phyloP scores from a whole-genome alignment of 2,113 vertebrate genomes.

The Rhea pennata region DNA sequence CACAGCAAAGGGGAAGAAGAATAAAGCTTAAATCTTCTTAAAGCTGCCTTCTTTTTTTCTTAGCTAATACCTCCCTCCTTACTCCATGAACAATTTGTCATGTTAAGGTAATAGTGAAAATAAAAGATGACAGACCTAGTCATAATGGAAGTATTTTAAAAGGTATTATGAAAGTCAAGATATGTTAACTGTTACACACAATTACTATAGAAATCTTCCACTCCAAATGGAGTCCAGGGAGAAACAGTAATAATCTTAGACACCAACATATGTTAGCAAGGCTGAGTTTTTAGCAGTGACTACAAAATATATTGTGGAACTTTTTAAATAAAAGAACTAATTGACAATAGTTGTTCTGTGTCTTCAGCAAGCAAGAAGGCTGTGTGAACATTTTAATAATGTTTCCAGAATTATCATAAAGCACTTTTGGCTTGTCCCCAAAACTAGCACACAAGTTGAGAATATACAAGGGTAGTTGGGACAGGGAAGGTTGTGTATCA shows the following conservation, averaged over 20 bases:
- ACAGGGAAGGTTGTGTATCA: not conserved
- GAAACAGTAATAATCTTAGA: not conserved
- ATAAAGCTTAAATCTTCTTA: not conserved
- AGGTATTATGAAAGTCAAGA: not conserved
- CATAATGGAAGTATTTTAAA: not conserved
- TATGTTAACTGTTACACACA: not conserved
- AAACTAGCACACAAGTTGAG: not conserved
- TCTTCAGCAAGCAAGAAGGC: not conserved
- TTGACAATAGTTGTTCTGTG: not conserved
- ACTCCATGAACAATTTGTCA: not conserved
- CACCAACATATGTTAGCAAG: not conserved
- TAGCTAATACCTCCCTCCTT: not conserved
- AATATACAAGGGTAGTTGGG: not conserved
- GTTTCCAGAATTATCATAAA: conserved; percentile 16
- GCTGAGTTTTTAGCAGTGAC: not conserved
- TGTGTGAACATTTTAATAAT: not conserved
- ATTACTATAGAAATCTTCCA: not conserved
- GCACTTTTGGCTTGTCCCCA: not conserved
- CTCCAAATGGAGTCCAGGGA: not conserved
- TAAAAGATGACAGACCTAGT: not conserved
- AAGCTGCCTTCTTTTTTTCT: not conserved
- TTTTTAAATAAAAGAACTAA: not conserved
- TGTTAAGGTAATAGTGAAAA: not conserved
- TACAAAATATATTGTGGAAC: not conserved
- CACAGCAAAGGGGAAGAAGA: not conserved